phyloP scores from a whole-genome alignment of 2,113 vertebrate species.

The Ursus arctos region DNA sequence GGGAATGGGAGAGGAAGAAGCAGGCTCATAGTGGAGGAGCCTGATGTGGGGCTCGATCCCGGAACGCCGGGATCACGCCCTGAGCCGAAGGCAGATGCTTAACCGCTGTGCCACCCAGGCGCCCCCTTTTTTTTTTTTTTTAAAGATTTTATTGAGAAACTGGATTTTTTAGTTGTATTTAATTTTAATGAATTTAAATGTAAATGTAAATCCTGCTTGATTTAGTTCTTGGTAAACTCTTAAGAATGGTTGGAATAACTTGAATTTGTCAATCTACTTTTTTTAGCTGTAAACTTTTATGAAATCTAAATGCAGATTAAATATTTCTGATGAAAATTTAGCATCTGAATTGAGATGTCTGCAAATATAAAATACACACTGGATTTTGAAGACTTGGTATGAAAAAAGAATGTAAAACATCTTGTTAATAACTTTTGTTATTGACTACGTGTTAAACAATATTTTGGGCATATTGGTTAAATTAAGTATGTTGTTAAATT shows the following conservation, averaged over 20 bases:
- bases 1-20: no score
- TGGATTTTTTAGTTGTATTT: background rate
- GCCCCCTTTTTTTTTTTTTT: no score
- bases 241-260: conserved; percentile 1
- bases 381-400: background rate
- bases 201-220: background rate
- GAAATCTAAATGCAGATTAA: background rate
- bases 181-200: conserved; percentile 14
- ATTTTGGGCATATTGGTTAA: background rate
- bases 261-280: background rate
- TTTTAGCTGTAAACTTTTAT: background rate
- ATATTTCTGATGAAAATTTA: conserved; percentile 50
- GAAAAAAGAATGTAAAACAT: background rate
- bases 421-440: conserved; percentile 6
- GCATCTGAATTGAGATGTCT: background rate
- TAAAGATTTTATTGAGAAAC: background rate
- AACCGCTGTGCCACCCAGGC: no score
- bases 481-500: conserved; percentile 48
- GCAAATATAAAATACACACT: background rate
- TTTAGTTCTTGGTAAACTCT: conserved; percentile 9
- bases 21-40: no score
- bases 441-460: conserved; percentile 3
- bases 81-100: no score
- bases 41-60: no score
- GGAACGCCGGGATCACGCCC: no score